Conservation (phyloP, 2,888 invertebrate species). For the Danaus chrysippus region DNA sequence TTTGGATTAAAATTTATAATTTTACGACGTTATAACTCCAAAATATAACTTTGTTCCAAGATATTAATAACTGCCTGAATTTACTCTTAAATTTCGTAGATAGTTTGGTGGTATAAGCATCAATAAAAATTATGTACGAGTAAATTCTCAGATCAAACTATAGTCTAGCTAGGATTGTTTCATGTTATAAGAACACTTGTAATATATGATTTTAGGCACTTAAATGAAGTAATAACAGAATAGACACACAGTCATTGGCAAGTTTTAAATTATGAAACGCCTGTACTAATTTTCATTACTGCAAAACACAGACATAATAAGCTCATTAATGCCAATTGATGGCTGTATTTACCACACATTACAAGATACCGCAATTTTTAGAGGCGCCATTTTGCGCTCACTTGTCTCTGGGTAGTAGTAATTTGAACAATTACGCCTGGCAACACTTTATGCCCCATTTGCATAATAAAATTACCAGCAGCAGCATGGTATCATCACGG, state of each 20-base stretch:
- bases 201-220: not conserved
- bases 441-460: conserved; percentile 75
- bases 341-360: conserved; percentile 43
- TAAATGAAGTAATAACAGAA: conserved; percentile 1
- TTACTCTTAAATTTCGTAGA: no score
- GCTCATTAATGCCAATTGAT: conserved; percentile 36
- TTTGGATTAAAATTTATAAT: conserved; percentile 9
- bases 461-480: conserved; percentile 75
- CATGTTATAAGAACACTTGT: no score
- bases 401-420: conserved; percentile 52
- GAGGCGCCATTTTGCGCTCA: conserved; percentile 43
- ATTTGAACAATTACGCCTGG: conserved; percentile 69
- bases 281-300: conserved; percentile 28
- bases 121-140: no score
- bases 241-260: not conserved
- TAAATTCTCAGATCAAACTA: no score
- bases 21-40: not conserved
- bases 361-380: conserved; percentile 45
- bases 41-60: not conserved
- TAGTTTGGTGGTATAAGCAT: no score
- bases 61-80: no score
- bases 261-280: conserved; percentile 9
- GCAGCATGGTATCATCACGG: conserved; percentile 46
- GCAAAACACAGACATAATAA: conserved; percentile 27
- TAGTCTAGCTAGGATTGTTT: no score